Percentiles rank a stretch among this genome's conserved stretches.
Evolutionary conservation across 92 coral and sea anemone genomes (phyloP).

Genomic region (Phenganax stokvisi): DNA sequence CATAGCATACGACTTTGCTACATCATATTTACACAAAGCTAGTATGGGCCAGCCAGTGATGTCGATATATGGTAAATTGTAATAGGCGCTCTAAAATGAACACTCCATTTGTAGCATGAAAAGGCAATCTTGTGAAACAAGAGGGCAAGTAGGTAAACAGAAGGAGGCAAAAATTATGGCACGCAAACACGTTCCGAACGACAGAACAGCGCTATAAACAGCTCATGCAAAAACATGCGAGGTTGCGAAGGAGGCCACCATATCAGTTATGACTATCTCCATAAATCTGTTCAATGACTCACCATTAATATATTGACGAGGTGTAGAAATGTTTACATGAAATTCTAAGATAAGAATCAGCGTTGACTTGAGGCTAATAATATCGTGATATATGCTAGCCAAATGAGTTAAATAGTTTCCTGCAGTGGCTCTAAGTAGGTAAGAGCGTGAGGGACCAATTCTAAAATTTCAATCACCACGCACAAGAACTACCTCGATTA

Average conservation of each 20-base stretch:
- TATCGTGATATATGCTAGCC: conserved; percentile 13
- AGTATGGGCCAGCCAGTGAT: too few relatives aligned
- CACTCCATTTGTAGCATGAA: not conserved
- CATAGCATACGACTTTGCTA: too few relatives aligned
- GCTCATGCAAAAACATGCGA: not conserved
- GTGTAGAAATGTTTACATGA: not conserved
- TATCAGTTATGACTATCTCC: not conserved
- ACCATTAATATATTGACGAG: not conserved
- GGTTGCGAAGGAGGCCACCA: too few relatives aligned
- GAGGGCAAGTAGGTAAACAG: not conserved
- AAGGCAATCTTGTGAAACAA: not conserved
- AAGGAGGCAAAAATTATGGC: not conserved
- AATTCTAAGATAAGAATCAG: not conserved
- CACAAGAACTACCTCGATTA: too few relatives aligned
- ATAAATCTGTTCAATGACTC: not conserved
- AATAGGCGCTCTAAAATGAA: not conserved
- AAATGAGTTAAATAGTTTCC: conserved; percentile 27
- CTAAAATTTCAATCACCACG: not conserved
- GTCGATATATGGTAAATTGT: too few relatives aligned
- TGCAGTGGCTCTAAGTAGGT: conserved; percentile 26
- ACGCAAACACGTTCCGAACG: not conserved
- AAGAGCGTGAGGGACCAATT: not conserved
- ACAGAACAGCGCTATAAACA: not conserved
- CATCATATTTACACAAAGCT: too few relatives aligned
- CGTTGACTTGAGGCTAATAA: not conserved